Base-by-base conservation (phyloP, 1,140 invertebrate species). In the Holotrichia oblita region DNA sequence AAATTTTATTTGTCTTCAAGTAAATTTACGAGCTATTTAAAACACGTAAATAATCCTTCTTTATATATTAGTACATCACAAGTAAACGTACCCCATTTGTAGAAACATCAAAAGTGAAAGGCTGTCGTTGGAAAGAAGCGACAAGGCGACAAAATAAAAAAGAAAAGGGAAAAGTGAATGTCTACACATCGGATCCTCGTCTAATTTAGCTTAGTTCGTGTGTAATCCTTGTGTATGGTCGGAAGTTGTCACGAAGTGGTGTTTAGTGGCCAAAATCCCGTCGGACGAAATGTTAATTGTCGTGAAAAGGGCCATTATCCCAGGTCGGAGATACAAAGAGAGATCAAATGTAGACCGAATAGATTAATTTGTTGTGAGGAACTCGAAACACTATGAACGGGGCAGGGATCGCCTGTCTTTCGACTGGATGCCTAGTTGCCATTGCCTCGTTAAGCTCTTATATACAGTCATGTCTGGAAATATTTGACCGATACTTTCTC, bases 241-340 rank as follows among this genome's bases (percentile, higher is more conserved):
- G 22, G 6, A 34, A 69, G 22, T 24, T 34, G 61, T 69, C 22
- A 69, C 10, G 22, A 69, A 69, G 61, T 34, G 61, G 27, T 34
- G 22, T 34, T 69, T 69, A 69, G 61, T 34, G 61, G 61, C 10
- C 61, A 69, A 34, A 69, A 69, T 69, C 61, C 61, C 61, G 61
- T 34, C 61, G 61, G 27, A 69, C 61, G 61, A 69, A 69, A 69
- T 69, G 61, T 69, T 69, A 69, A 69, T 69, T 69, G 61, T 69
- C 61, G 61, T 69, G 61, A 69, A 69, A 69, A 69, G 61, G 61
- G 22, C 22, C 61, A n/a, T 69, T 69, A 69, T 69, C 61, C 61
- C 27, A 24, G 61, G 27, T 34, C 61, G 14, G 48, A 34, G 61
- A 27, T 69, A 69, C 61, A 27, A 69, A 27, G 61, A 34, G 61